Conservation (phyloP, 1,140 invertebrate genomes). For the Mylabris phalerata region DNA sequence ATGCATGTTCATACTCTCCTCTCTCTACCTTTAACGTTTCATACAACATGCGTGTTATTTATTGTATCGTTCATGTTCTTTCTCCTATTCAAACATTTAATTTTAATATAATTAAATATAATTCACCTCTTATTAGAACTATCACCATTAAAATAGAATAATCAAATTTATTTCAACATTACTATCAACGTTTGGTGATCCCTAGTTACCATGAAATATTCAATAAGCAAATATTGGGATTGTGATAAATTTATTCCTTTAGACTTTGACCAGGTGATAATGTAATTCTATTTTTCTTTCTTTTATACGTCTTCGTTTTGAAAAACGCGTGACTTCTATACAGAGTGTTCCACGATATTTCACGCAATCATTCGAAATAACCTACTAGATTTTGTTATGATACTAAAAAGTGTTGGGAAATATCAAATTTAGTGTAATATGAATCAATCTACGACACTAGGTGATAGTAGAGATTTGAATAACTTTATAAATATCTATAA, state of each 20-base stretch:
- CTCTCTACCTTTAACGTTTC: no score
- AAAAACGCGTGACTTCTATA: background rate
- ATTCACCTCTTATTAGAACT: no score
- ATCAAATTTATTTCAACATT: background rate
- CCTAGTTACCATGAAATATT: constrained; percentile 11
- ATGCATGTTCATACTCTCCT: constrained; percentile 33
- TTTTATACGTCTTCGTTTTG: background rate
- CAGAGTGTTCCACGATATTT: no score
- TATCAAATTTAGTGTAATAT: background rate
- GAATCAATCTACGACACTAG: no score
- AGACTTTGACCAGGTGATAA: constrained; percentile 14
- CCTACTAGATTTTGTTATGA: no score
- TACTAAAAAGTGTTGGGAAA: background rate
- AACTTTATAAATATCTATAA: no score
- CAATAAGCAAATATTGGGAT: constrained; percentile 10
- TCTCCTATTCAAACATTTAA: background rate
- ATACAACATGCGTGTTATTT: constrained; percentile 32
- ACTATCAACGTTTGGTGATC: constrained; percentile 7
- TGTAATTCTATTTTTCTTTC: background rate
- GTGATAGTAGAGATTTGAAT: no score
- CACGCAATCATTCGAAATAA: background rate
- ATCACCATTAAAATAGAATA: no score
- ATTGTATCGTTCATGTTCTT: background rate
- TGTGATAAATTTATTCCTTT: constrained; percentile 8
- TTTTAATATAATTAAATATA: background rate